A percentile compares a stretch with the other conserved stretches of the same genome.
Evolutionary conservation across 2,113 vertebrate genomes (phyloP).

Genomic region (Brachyhypopomus occidentalis): DNA sequence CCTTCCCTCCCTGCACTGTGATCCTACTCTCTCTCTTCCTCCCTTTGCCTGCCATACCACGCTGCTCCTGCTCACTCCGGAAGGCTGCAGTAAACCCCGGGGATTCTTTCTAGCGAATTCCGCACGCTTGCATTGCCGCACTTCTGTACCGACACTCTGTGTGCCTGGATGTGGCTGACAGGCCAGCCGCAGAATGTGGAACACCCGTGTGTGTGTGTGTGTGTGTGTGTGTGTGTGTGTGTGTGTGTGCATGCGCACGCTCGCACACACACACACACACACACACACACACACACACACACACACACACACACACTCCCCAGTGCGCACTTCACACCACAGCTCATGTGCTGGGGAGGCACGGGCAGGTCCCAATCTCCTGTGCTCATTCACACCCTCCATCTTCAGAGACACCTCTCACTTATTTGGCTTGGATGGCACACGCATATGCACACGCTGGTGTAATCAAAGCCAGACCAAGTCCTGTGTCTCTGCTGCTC

Average conservation of each 20-base stretch:
- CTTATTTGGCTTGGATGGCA: conserved; percentile 11
- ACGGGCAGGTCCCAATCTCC: conserved; percentile 31
- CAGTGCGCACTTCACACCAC: conserved; percentile 28
- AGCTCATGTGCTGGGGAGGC: conserved; percentile 32
- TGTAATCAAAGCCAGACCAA: conserved; percentile 26
- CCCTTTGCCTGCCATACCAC: not conserved
- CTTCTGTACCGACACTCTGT: not conserved
- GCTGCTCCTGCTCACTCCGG: not conserved
- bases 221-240: too few relatives aligned
- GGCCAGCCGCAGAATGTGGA: conserved; percentile 12
- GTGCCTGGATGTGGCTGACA: conserved; percentile 8
- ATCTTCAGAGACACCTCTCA: conserved; percentile 36
- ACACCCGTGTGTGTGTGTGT: too few relatives aligned
- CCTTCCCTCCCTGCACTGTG: conserved; percentile 4
- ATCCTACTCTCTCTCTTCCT: conserved; percentile 9
- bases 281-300: too few relatives aligned
- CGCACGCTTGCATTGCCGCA: not conserved
- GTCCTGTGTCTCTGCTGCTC: conserved; percentile 24
- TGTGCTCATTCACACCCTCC: conserved; percentile 19
- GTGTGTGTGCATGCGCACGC: not conserved
- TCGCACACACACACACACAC: too few relatives aligned
- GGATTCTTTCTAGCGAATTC: conserved; percentile 4
- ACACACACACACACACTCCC: not conserved
- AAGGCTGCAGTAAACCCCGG: conserved; percentile 1
- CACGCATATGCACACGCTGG: conserved; percentile 24